phyloP scores from a whole-genome alignment of 2,888 invertebrate species.

The Drosophila algonquin region DNA sequence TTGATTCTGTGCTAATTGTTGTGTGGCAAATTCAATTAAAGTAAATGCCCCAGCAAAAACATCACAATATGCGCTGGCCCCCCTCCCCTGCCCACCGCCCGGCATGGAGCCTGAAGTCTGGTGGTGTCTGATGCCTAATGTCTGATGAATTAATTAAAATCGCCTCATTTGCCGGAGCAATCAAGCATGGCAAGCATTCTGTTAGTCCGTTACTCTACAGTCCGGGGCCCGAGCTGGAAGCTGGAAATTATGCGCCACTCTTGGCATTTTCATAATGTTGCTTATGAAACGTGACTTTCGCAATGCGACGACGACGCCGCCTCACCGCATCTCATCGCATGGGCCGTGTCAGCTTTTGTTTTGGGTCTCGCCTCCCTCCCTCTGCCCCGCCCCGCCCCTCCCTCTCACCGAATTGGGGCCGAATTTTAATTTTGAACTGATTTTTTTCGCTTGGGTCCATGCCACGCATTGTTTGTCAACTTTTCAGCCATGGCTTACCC shows the following conservation, averaged over 20 bases:
- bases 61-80: conserved; percentile 44
- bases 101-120: neutral
- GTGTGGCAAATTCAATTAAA: conserved; percentile 36
- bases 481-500: conserved; percentile 54
- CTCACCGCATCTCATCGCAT: conserved; percentile 5
- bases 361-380: conserved; percentile 6
- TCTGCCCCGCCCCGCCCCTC: conserved; percentile 5
- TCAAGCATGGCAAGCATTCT: conserved; percentile 55
- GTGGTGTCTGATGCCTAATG: conserved; percentile 1
- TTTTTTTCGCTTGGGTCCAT: conserved; percentile 33
- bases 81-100: no score
- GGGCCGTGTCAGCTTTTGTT: conserved; percentile 31
- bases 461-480: conserved; percentile 71
- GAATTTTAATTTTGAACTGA: conserved; percentile 73
- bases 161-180: conserved; percentile 75
- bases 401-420: conserved; percentile 16
- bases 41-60: conserved; percentile 44
- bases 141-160: conserved; percentile 76
- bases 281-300: conserved; percentile 76
- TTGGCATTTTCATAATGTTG: conserved; percentile 75
- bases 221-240: conserved; percentile 15
- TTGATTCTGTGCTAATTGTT: conserved; percentile 56
- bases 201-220: no score
- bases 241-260: conserved; percentile 65
- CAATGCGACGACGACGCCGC: conserved; percentile 17